Evolutionary conservation across 2,113 vertebrate species (phyloP), one percentile per base, ranked within the genome.

Genomic region (Labeo rohita): DNA sequence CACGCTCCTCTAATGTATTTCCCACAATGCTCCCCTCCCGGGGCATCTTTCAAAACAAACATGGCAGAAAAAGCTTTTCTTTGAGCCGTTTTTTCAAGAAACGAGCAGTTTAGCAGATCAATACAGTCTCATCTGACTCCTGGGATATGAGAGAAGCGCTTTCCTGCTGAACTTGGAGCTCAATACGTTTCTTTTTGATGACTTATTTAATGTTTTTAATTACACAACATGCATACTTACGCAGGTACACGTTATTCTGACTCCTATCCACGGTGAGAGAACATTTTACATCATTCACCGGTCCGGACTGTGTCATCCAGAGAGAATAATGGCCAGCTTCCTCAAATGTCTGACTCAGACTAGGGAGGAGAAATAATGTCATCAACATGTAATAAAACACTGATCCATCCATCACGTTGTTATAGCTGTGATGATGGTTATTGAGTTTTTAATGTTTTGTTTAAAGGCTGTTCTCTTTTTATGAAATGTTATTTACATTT

Each of bases 1-100:
- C 89, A 90, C 89, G 89, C 92, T 93, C 92, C 90, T 88, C 94
- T 96, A 95, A 95, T 96, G 95, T 94, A 94, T 95, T 94, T 93
- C 92, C 92, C 92, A 92, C 92, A 95, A 91, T 94, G 88, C 91
- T 90, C 87, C 86, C 86, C 90, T 89, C 89, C 3, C 59, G 84
- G 86, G 89, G 93, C 89, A 90, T 87, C 88, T 90, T 92, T 92
- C 92, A 93, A 93, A 93, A 95, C 94, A 94, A 93, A 92, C 94
- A 94, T 85, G 85, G 74, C 43, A 81, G 79, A 91, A 94, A 39
- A 93, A 93, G 92, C 92, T 93, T 95, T 94, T 92, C 90, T 94
- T 95, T 95, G 88, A 92, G 90, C 91, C 88, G 39, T 77, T 77
- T 49, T 87, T 94, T 94, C 36, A 93, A 93, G 93, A 93, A 91